Conservation (phyloP, 2,113 vertebrate species). For the Ranitomeya imitator region DNA sequence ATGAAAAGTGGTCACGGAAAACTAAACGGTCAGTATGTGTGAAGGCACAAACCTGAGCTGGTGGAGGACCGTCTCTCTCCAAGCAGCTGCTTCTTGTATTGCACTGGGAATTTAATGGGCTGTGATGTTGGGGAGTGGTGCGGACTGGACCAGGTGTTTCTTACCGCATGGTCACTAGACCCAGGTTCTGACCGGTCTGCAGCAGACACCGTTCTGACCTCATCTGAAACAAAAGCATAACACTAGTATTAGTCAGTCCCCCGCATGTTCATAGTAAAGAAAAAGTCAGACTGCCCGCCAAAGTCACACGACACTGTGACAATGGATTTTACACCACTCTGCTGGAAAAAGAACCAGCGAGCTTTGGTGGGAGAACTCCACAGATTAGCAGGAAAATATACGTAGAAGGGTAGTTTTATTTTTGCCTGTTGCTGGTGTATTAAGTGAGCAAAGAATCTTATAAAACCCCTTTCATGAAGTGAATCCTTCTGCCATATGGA, state of each 20-base stretch:
- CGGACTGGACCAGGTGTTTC: constrained; percentile 83
- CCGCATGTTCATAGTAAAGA: not conserved
- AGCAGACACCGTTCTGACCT: constrained; percentile 72
- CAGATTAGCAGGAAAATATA: too few relatives aligned
- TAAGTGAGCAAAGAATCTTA: too few relatives aligned
- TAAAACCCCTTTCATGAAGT: too few relatives aligned
- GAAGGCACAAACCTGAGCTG: constrained; percentile 74
- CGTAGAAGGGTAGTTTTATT: too few relatives aligned
- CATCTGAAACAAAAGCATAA: constrained; percentile 67
- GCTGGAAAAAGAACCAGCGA: too few relatives aligned
- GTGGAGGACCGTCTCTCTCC: constrained; percentile 82
- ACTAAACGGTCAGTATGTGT: not conserved
- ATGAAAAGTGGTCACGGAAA: not conserved
- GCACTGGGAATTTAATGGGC: constrained; percentile 72
- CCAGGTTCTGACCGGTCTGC: constrained; percentile 78
- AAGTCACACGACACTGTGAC: not conserved
- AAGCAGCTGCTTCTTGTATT: constrained; percentile 80
- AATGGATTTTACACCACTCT: too few relatives aligned
- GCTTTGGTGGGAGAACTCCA: too few relatives aligned
- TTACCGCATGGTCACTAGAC: constrained; percentile 75
- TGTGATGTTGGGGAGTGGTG: constrained; percentile 76
- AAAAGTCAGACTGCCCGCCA: not conserved
- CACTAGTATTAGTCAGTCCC: not conserved
- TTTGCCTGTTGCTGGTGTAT: too few relatives aligned
- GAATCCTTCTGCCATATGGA: too few relatives aligned